Base-by-base conservation (phyloP, 1,140 invertebrate genomes). In the Camponotus pennsylvanicus region DNA sequence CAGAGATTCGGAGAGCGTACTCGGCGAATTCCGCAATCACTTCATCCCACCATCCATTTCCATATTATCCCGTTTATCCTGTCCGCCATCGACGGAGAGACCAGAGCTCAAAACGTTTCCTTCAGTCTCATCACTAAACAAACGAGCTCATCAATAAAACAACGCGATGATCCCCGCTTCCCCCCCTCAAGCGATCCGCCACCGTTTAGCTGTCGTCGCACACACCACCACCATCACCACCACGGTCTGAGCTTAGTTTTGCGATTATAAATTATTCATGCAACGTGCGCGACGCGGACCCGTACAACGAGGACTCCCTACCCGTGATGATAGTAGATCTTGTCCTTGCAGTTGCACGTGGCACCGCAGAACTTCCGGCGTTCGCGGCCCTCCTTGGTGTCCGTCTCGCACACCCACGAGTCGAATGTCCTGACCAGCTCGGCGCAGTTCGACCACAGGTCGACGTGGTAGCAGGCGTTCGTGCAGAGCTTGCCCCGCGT, bases 401-500 rank as follows among this genome's bases (percentile, higher is more conserved):
- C 93, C 52, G 95, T 96, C 57, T 96, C 92, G 91, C 97, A 97
- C 3, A 97, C 94, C 97, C 97, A 97, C 11, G 93, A 89, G 0
- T 96, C 95, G 93, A 96, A 96, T 18, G 95, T 95, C 59, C 92
- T 92, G 69, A 96, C 93, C 13, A 98, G 95, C 70, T 97, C 95
- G 57, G 94, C 94, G 92, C 97, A 98, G 93, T 98, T 98, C 52
- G 96, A 96, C 96, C 96, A 98, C 18, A 96, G 93, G 92, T 98
- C 97, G 42, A 96, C 96, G 76, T 96, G 96, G 11, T 96, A 95
- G 92, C 97, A 98, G 0, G 96, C 92, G 95, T 98, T 98, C 32
- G 96, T 97, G 94, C 98, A 98, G 0, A 98, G 96, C 90, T 96
- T 96, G 37, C 95, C 96, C 11, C 95, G 93, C 71, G 95, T 92